Conservation (phyloP, 2,888 invertebrate genomes). For the Helleia helle region DNA sequence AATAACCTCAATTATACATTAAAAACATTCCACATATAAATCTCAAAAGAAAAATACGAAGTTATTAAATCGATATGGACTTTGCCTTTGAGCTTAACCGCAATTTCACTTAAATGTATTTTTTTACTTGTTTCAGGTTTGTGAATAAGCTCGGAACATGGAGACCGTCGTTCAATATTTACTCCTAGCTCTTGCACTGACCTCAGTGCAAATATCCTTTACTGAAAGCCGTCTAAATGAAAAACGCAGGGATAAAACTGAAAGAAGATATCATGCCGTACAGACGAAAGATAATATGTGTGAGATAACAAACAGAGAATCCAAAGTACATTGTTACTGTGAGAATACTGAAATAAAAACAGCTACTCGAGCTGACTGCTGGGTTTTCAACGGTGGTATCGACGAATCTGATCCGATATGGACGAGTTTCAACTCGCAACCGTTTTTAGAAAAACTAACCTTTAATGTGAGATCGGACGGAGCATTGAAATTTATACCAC, state of each 20-base stretch:
- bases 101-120: constrained; percentile 20
- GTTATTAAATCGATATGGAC: constrained; percentile 4
- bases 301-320: constrained; percentile 67
- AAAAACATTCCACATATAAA: no score
- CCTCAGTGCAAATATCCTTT: constrained; percentile 69
- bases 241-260: constrained; percentile 68
- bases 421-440: constrained; percentile 82
- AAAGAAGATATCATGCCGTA: constrained; percentile 50
- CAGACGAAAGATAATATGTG: constrained; percentile 72
- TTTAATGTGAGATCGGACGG: constrained; percentile 81
- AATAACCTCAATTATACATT: no score
- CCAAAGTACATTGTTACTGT: constrained; percentile 80
- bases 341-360: constrained; percentile 67
- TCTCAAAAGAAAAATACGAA: not conserved
- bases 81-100: constrained; percentile 5
- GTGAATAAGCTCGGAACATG: constrained; percentile 44
- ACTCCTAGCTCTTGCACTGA: constrained; percentile 64
- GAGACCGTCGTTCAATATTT: constrained; percentile 66
- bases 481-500: constrained; percentile 80
- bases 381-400: constrained; percentile 81
- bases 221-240: constrained; percentile 69
- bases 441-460: constrained; percentile 77
- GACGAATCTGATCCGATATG: constrained; percentile 81
- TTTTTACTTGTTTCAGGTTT: constrained; percentile 55
- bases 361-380: constrained; percentile 83